These are phyloP conservation scores for Sardinella longiceps DNA, from an alignment of 2,797 vertebrate genomes.

Conservation along the genomic window DNA sequence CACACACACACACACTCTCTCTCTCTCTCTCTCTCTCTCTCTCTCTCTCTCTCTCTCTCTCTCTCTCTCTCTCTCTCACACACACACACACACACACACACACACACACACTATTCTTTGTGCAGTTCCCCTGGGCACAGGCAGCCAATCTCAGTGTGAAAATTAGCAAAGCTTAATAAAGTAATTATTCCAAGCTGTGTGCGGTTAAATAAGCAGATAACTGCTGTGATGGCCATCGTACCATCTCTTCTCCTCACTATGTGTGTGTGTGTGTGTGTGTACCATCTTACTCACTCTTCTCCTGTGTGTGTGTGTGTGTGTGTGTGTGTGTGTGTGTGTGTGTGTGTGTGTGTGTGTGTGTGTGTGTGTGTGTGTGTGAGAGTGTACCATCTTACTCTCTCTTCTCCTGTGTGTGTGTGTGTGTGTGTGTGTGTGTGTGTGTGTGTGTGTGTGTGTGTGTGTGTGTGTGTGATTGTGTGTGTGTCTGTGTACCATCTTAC, in stretches of 20 bases:
- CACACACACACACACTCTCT: background rate
- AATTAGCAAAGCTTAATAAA: conserved; percentile 53
- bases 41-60: too few relatives aligned
- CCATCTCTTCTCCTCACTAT: conserved; percentile 11
- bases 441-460: background rate
- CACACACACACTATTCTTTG: background rate
- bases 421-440: background rate
- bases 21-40: background rate
- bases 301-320: too few relatives aligned
- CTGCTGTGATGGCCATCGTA: conserved; percentile 43
- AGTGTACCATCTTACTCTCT: too few relatives aligned
- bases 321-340: too few relatives aligned
- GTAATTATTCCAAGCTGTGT: conserved; percentile 53
- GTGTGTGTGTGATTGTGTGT: background rate
- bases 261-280: too few relatives aligned
- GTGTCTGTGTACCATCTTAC: too few relatives aligned
- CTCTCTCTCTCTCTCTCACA: background rate
- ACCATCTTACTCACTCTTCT: background rate
- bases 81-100: background rate
- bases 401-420: background rate
- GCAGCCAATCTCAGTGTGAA: conserved; percentile 48
- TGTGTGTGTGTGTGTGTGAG: too few relatives aligned
- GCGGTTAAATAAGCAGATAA: conserved; percentile 53
- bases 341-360: too few relatives aligned
- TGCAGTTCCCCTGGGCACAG: conserved; percentile 33